These are phyloP conservation scores for Hyperoodon ampullatus DNA, from an alignment of 2,113 vertebrate species.

Conservation along the genomic window DNA sequence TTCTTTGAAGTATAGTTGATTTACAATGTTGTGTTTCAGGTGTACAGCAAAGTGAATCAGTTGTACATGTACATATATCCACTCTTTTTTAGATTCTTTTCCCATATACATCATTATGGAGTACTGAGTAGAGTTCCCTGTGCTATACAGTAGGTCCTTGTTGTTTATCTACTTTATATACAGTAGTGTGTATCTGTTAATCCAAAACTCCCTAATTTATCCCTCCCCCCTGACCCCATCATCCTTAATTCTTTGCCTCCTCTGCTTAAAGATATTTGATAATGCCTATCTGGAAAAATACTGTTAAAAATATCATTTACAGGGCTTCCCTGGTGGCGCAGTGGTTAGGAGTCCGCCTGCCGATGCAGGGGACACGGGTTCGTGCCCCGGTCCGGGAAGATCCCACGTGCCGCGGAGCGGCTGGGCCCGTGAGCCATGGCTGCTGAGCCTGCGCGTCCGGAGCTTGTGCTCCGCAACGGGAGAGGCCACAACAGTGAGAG, in stretches of 20 bases:
- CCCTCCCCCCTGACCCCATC: neutral
- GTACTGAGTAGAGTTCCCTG: neutral
- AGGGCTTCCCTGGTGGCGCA: no score
- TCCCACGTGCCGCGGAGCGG: no score
- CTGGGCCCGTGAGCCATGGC: no score
- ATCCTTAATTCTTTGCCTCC: neutral
- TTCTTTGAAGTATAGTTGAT: neutral
- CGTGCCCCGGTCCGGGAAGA: no score
- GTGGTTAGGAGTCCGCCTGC: no score
- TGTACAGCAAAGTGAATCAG: neutral
- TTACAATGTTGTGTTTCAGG: neutral
- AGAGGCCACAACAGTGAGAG: no score
- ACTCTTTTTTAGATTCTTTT: neutral
- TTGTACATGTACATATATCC: neutral
- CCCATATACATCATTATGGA: neutral
- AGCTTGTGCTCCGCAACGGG: no score
- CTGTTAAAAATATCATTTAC: neutral
- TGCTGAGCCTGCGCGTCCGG: no score
- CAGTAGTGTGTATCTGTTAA: neutral
- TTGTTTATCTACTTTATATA: neutral
- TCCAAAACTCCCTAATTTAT: neutral
- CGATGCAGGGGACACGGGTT: no score
- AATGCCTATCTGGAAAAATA: neutral
- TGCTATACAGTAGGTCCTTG: neutral
- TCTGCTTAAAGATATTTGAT: neutral